Base-by-base conservation (phyloP, 2,888 invertebrate genomes). In the Blastobasis lacticolella region DNA sequence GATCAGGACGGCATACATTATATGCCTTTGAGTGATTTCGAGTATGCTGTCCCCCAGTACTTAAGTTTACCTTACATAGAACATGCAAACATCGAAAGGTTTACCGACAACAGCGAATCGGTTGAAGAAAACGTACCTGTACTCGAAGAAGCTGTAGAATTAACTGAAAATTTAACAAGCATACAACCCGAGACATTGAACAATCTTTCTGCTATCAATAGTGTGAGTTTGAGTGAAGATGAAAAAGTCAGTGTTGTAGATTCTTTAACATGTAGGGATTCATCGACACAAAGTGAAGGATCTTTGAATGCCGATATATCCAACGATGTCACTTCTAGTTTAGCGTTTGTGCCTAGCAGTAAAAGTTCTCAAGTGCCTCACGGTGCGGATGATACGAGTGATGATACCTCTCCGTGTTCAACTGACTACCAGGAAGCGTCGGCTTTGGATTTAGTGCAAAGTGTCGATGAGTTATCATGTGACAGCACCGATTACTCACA, bases 401-500 rank as follows among this genome's bases (percentile, higher is more conserved):
- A 81, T 50, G 82, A 81, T 52, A 88, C 87, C 8, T 88, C 87
- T 37, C 83, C 88, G 7, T 85, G 88, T 63, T 88, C 88, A 43
- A 86, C 87, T 1, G 88, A 88, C 64, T 88, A 88, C 58, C 88
- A 87, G 47, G 88, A 88, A 66, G 88, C 88, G 6, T 88, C 88
- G 8, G 87, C 88, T 4, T 72, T 87, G 47, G 87, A 86, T 61
- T 61, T 82, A 60, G 77, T 77, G 46, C 82, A 80, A 63, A 84
- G 83, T 59, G 72, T 80, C 48, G 87, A 84, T 52, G 87, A 88
- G 63, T 64, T 80, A 23, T 86, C 88, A 47, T 74, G 75, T 74
- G 86, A 84, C 66, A 83, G 82, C 63, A 76, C 78, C 4, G 85
- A 86, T 64, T 84, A 79, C 64, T 87, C 88, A 38, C 87, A 87